Base-by-base conservation (phyloP, 2,113 vertebrate genomes). In the Phodopus roborovskii region DNA sequence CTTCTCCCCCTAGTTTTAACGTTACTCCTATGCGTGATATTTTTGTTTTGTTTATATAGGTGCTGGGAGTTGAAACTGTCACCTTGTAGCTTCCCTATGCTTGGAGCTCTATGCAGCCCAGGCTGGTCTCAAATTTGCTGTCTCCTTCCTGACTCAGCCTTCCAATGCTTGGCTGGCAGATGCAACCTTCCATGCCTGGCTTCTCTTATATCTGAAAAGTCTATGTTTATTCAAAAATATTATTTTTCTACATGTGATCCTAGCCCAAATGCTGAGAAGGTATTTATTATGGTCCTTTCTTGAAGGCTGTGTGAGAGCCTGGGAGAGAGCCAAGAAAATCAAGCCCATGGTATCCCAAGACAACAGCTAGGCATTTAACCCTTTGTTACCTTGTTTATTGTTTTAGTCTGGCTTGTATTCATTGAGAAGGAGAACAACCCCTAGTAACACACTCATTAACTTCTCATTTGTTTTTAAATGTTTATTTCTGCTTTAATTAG, bases 401-500 rank as follows among this genome's bases (percentile, higher is more conserved):
- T 94, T 86, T 50, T 82, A 73, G 53, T 88, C 53, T 88, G 85
- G 28, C 60, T 94, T 7, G 1, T 73, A 16, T 30, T 91, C 85
- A 30, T 8, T 4, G 66, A 77, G 74, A 62, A 53, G 24, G 79
- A 92, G 75, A 45, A 13, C 26, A 81, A n/a, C 53, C 42, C 9
- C 70, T 91, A 74, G 75, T 53, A 74, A 82, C 53, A 71, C 53
- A 70, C 42, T 66, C 56, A 56, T 70, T 86, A 84, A 94, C 91
- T 95, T 83, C 85, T 75, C 73, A 26, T 70, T 91, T 95, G 89
- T 96, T 92, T 68, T 79, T 95, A 50, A 62, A 78, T 7, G 53
- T 89, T 97, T 89, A 95, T 88, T 92, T 95, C 73, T 89, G 82
- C 50, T 89, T 88, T 96, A 90, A 58, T 91, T 85, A 90, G 50